Evolutionary conservation across 2,888 invertebrate species (phyloP).

Genomic region (Lingula anatina): DNA sequence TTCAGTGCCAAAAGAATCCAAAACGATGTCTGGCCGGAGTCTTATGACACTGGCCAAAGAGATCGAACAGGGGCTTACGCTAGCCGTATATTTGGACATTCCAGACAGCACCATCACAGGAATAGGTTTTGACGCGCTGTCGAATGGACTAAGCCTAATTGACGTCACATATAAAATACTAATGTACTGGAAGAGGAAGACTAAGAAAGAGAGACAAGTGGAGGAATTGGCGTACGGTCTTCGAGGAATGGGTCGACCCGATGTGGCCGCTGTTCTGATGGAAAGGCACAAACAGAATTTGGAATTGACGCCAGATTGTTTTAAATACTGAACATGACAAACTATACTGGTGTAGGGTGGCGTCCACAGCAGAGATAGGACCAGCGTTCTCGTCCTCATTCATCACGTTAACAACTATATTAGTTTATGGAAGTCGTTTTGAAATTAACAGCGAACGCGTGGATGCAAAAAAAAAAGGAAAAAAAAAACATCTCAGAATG

Average conservation of each 20-base stretch:
- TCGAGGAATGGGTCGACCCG: conserved; percentile 35
- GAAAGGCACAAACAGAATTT: conserved; percentile 33
- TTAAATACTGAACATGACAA: too few relatives aligned
- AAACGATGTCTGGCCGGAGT: conserved; percentile 41
- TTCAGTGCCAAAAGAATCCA: conserved; percentile 42
- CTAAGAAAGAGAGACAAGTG: conserved; percentile 30
- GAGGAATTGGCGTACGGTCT: conserved; percentile 30
- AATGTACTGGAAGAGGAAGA: conserved; percentile 45
- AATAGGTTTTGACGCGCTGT: conserved; percentile 48
- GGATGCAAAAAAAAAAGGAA: too few relatives aligned
- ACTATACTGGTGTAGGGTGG: too few relatives aligned
- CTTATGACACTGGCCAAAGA: conserved; percentile 37
- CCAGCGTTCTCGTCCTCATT: too few relatives aligned
- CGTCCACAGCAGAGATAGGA: too few relatives aligned
- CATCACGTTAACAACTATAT: too few relatives aligned
- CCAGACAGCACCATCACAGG: conserved; percentile 49
- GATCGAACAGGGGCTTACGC: conserved; percentile 45
- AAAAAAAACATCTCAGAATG: too few relatives aligned
- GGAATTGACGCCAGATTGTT: conserved; percentile 38
- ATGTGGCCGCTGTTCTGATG: conserved; percentile 31
- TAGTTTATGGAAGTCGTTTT: too few relatives aligned
- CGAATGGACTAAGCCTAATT: conserved; percentile 41
- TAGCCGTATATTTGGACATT: conserved; percentile 47
- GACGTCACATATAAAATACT: conserved; percentile 50
- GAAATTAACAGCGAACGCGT: too few relatives aligned